These are phyloP conservation scores for Lasioglossum oenotherae DNA, from an alignment of 2,888 invertebrate species.

Conservation along the genomic window DNA sequence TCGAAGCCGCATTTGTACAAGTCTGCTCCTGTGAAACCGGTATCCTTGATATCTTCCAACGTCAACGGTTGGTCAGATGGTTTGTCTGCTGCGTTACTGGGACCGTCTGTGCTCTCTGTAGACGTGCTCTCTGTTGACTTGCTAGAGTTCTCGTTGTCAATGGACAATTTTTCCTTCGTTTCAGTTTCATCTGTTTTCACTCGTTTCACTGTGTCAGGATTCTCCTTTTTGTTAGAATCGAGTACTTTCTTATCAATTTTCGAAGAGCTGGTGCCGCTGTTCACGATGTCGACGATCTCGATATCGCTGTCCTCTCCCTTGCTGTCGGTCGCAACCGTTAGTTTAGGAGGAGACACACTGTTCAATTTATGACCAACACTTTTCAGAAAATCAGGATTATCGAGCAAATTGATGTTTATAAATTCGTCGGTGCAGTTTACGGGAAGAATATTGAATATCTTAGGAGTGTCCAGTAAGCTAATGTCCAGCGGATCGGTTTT, in stretches of 20 bases:
- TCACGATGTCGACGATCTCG: slow-evolving; percentile 73
- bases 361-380: slow-evolving; percentile 23
- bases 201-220: not conserved
- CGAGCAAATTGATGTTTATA: slow-evolving; percentile 76
- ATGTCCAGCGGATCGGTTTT: not conserved
- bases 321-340: slow-evolving; percentile 1
- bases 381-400: slow-evolving; percentile 74
- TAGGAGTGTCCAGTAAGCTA: not conserved
- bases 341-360: not conserved
- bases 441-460: not conserved
- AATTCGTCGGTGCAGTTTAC: slow-evolving; percentile 71
- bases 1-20: slow-evolving; percentile 86
- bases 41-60: slow-evolving; percentile 80
- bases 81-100: slow-evolving; percentile 17
- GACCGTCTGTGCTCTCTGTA: not conserved
- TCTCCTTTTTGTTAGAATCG: slow-evolving; percentile 13
- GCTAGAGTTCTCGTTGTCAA: slow-evolving; percentile 56
- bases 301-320: slow-evolving; percentile 80
- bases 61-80: slow-evolving; percentile 66
- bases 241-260: slow-evolving; percentile 25
- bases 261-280: slow-evolving; percentile 18
- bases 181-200: slow-evolving; percentile 19
- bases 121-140: slow-evolving; percentile 1
- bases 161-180: slow-evolving; percentile 29
- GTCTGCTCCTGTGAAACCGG: slow-evolving; percentile 83